Conservation (phyloP, 1,140 invertebrate species). For the Grapholita molesta region DNA sequence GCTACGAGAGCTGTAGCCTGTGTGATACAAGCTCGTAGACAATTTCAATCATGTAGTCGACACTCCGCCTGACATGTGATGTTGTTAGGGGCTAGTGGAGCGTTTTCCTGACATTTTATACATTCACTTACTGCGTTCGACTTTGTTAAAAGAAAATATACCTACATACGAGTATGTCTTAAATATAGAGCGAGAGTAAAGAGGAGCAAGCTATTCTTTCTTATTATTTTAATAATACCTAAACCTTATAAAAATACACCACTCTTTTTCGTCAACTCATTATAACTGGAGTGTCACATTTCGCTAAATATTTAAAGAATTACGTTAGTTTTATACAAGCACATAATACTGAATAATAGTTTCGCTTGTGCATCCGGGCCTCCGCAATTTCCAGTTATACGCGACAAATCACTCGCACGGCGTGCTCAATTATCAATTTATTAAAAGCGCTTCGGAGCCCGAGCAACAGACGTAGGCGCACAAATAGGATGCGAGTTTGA, state of each 20-base stretch:
- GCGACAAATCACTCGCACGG: conserved; percentile 6
- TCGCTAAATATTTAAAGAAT: background rate
- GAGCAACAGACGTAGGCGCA: conserved; percentile 12
- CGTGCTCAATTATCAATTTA: conserved; percentile 14
- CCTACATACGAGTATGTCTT: no score
- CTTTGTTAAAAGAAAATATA: background rate
- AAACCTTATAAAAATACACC: no score
- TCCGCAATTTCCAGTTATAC: background rate
- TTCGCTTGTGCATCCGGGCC: background rate
- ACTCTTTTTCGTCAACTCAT: background rate
- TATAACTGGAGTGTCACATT: no score
- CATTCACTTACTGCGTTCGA: background rate
- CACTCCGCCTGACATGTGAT: conserved; percentile 6
- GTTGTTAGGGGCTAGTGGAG: background rate
- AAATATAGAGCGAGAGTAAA: no score
- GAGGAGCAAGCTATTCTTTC: no score
- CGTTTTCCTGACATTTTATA: background rate
- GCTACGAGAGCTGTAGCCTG: conserved; percentile 6
- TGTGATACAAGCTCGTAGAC: conserved; percentile 4
- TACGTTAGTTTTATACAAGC: background rate
- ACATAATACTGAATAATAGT: background rate
- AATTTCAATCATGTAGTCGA: conserved; percentile 14
- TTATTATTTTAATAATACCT: no score
- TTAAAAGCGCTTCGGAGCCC: conserved; percentile 7
- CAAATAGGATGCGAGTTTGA: conserved; percentile 19